Conservation (phyloP, 2,888 invertebrate species). For the Sinhomidia bicolor region DNA sequence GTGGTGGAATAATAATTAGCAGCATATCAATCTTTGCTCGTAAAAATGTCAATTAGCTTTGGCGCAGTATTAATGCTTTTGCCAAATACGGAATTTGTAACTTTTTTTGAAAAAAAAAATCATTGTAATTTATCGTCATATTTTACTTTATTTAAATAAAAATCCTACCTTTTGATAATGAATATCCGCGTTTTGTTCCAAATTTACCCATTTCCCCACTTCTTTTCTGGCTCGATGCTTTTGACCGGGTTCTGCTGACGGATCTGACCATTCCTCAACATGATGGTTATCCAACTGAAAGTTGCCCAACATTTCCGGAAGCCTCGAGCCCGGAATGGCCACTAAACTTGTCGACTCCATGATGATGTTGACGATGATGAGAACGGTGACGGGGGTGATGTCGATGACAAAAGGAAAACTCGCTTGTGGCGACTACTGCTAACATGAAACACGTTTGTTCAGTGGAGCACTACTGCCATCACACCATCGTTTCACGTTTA, state of each 20-base stretch:
- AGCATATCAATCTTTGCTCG: neutral
- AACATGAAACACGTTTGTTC: neutral
- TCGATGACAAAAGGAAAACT: neutral
- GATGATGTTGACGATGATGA: too few relatives aligned
- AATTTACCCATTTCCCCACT: slow-evolving; percentile 80
- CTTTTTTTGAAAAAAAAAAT: neutral
- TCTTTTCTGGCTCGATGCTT: slow-evolving; percentile 79
- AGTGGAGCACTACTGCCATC: neutral
- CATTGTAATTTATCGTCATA: neutral
- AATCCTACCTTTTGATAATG: slow-evolving; percentile 79
- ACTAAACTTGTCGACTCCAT: slow-evolving; percentile 75
- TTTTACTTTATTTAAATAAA: neutral
- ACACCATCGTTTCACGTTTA: too few relatives aligned
- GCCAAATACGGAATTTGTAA: neutral
- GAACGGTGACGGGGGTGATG: neutral
- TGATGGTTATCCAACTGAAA: slow-evolving; percentile 80
- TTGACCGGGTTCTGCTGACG: slow-evolving; percentile 73
- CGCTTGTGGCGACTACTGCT: neutral
- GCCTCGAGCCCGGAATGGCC: slow-evolving; percentile 66
- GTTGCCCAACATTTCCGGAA: slow-evolving; percentile 79
- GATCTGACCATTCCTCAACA: slow-evolving; percentile 80
- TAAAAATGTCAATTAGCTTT: slow-evolving; percentile 4
- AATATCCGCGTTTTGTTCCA: slow-evolving; percentile 79
- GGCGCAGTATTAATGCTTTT: neutral
- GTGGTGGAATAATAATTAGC: neutral